Base-by-base conservation (phyloP, 2,888 invertebrate genomes). In the Drepana falcataria region DNA sequence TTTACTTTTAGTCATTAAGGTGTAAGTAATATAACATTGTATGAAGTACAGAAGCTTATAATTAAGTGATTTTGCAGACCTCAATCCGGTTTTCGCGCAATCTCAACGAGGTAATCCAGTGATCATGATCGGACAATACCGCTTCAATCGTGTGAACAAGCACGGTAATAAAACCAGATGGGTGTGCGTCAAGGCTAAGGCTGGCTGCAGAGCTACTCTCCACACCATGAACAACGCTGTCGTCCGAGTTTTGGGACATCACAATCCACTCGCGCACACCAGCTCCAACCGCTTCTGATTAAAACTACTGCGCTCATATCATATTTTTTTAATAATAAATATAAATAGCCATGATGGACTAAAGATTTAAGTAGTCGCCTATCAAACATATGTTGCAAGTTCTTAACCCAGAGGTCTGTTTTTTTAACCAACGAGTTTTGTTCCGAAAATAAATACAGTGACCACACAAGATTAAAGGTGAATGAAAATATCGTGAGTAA, bases 181-280 rank as follows among this genome's bases (percentile, higher is more conserved):
- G 73, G 69, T 65, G 3, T 73, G 73, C 60, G 68, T 72, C 35
- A 83, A 83, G 60, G 81, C 81, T 0, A 82, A 81, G 56, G 77
- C 79, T 1, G 83, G 83, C 35, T 84, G 83, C 62, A 67, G 81
- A 53, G 83, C 83, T 0, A 79, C 81, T 0, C 66, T 84, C n/a
- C 80, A 80, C 56, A 84, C 82, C 1, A 75, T 78, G 76, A 78
- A 84, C 60, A 83, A 83, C 59, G 80, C 80, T 33, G 81, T 83
- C 54, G 83, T 83, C 7, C 66, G 81, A 21, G 83, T 83, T 3
- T 82, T 80, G 81, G 81, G 83, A 4, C 76, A 80, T 59, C 83
- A 83, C 59, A 75, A 83, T 51, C 79, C 82, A 4, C 57, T 71
- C 58, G 82, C 83, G 2, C 83, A 83, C 55, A 81, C 79, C 1